phyloP scores from a whole-genome alignment of 2,113 vertebrate genomes.

The Oryctolagus cuniculus region DNA sequence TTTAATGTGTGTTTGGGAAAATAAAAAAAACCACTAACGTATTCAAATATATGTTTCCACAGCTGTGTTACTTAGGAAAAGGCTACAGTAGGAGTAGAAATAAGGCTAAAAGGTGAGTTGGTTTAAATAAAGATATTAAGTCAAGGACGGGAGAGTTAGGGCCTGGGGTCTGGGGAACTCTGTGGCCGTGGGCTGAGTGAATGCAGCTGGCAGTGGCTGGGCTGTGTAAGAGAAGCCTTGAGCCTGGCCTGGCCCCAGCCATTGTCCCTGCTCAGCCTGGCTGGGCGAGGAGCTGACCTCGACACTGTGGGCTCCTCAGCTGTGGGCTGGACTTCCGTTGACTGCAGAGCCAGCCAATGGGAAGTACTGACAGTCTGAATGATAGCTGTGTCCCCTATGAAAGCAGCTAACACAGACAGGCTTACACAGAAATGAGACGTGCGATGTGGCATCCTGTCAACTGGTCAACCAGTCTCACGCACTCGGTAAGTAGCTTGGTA shows the following conservation, averaged over 20 bases:
- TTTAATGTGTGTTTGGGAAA: background rate
- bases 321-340: fast-evolving
- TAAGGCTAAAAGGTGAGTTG: background rate
- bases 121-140: background rate
- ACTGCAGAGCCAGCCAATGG: background rate
- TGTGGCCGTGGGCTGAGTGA: background rate
- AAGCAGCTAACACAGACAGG: background rate
- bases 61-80: slow-evolving; percentile 5
- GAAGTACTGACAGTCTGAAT: background rate
- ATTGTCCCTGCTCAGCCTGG: background rate
- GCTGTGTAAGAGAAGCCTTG: background rate
- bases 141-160: background rate
- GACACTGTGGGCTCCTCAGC: background rate
- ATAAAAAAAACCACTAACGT: background rate
- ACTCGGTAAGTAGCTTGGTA: background rate
- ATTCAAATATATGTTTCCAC: background rate
- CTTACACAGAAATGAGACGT: background rate
- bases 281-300: background rate
- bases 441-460: too few relatives aligned
- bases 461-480: background rate
- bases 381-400: background rate
- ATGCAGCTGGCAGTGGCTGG: background rate
- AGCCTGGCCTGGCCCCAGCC: fast-evolving
- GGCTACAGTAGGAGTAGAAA: background rate
- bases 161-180: background rate